Evolutionary conservation across 2,797 vertebrate genomes (phyloP), one percentile per base, ranked within the genome.

Genomic region (Spheniscus humboldti): DNA sequence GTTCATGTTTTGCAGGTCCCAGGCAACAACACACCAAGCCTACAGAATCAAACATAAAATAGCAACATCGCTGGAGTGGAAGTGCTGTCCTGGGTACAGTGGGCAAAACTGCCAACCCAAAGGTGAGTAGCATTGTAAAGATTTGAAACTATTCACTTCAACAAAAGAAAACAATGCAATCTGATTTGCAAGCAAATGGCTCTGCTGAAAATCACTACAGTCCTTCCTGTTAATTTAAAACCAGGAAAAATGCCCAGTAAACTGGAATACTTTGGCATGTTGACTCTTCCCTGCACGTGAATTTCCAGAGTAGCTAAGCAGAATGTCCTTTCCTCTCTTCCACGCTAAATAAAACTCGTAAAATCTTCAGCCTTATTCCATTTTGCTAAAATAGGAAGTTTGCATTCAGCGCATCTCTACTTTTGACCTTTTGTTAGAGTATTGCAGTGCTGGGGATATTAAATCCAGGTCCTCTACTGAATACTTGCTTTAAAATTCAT

Each of bases 1-100:
- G n/a, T 19, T 62, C 76, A 71, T 84, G 5, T 52, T 94, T 66
- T 92, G 47, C 75, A 98, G 98, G 88, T 97, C 97, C 67, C 98
- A 97, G 91, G 87, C 96, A 90, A 24, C 90, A 73, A 94, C 96
- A 23, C 97, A 92, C 15, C 97, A 98, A 73, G 92, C 97, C 60
- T 98, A 98, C 63, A 98, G 97, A 75, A 97, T 98, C 80, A 98
- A 97, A 76, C 98, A 98, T 86, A 98, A 98, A 93, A 98, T 98
- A 39, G 96, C 98, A 50, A 98, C 98, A 11, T 98, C 98, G 0
- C 68, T 98, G 96, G 98, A 98, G 62, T 98, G 98, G 98, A 98
- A 97, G 67, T 98, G 98, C 93, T 98, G 98, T 73, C 98, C 98
- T 33, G 98, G 98, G 10, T 98, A 98, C 76, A 96, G 73, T 33